Base-by-base conservation (phyloP, 37 sponge, comb jelly and placozoan genomes). In the Geodia barretti region DNA sequence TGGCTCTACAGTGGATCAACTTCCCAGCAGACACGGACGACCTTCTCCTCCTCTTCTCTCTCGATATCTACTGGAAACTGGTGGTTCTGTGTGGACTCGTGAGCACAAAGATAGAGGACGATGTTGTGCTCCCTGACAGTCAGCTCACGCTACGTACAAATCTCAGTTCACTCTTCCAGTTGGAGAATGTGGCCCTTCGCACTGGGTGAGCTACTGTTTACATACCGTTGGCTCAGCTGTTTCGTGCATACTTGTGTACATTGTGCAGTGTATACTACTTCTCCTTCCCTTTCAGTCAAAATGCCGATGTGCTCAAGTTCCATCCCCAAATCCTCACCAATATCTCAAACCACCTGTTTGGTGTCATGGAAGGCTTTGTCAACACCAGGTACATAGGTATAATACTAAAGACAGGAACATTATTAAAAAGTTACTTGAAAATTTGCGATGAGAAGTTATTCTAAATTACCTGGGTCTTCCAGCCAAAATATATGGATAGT, bases 1-100 rank as follows among this genome's bases (percentile, higher is more conserved):
- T 87, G 34, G 87, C 76, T 42, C n/a, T 87, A 29, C 81, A 80
- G 68, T 80, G 76, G 81, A 63, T 68, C 41, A 80, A 42, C 68
- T 87, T 87, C 62, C 28, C 47, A 17, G 75, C 79, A 25, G 70
- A 87, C 1, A 73, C 81, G 35, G 54, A 59, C 69, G 87, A 87
- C 76, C 75, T 87, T 28, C 81, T 66, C 58, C 68, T 87, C 43
- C 60, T 87, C 33, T 80, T 87, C 60, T 43, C 71, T 23, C 60
- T 39, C 1, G 64, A 76, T 64, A 29, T 85, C 70, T 85, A 71
- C 39, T 4, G 25, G 64, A 85, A 78, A 41, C 5, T 85, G 0
- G 64, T 64, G 2, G 78, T 59, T 21, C 39, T 84, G 8, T 75
- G 76, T 5, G 76, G 76, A n/a, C 67, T 75, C 3, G 68, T 75